phyloP scores from a whole-genome alignment of 1,140 invertebrate genomes.

The Drosophila mayri region DNA sequence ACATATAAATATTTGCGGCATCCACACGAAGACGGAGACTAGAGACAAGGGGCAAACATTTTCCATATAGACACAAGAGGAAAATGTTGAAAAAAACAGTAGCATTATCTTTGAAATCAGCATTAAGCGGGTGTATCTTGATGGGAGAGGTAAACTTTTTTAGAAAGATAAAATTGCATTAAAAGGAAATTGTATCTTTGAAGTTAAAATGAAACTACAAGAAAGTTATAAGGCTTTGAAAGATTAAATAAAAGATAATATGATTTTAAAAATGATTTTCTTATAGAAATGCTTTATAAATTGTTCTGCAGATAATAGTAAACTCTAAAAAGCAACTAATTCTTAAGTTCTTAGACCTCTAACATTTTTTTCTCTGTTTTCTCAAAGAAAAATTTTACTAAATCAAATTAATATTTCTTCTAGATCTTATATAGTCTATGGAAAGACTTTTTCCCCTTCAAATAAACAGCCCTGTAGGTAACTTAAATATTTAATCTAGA shows the following conservation, averaged over 20 bases:
- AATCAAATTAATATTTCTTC: background rate
- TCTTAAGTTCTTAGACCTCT: too few species aligned
- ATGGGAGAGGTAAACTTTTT: conserved; percentile 18
- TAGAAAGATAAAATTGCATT: conserved; percentile 3
- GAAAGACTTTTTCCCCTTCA: background rate
- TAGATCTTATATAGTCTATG: background rate
- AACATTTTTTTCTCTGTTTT: background rate
- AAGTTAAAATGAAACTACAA: background rate
- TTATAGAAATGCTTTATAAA: too few species aligned
- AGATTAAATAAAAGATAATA: too few species aligned
- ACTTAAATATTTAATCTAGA: conserved; percentile 41
- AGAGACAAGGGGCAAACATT: conserved; percentile 55
- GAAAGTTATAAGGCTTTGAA: background rate
- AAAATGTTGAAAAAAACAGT: conserved; percentile 38
- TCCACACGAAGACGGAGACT: conserved; percentile 22
- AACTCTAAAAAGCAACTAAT: too few species aligned
- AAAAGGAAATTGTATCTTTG: background rate
- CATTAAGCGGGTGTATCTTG: conserved; percentile 17
- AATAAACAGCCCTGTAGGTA: conserved; percentile 11
- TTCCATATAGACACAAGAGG: conserved; percentile 24
- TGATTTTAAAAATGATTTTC: too few species aligned
- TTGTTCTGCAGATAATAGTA: too few species aligned
- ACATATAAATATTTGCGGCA: conserved; percentile 59
- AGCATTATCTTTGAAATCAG: conserved; percentile 33
- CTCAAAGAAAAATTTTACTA: background rate